phyloP scores from a whole-genome alignment of 1,140 invertebrate species.

The Chymomyza costata region DNA sequence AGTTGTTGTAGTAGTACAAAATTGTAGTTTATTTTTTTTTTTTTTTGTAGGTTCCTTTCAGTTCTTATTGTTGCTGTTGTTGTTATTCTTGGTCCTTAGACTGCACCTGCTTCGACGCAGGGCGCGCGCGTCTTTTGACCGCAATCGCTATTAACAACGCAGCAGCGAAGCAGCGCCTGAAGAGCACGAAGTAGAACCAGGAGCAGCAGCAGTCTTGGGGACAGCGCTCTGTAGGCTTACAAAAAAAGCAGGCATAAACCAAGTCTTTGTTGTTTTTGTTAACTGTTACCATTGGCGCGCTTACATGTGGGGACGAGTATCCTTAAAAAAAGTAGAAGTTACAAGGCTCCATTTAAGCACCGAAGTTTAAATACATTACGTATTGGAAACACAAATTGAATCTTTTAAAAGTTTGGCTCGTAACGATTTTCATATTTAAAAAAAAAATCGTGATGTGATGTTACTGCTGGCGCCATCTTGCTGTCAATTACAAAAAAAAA shows the following conservation, averaged over 20 bases:
- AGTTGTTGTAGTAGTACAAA: slow-evolving; percentile 11
- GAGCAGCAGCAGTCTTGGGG: too few species aligned
- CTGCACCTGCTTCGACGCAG: slow-evolving; percentile 35
- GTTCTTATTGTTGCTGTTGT: slow-evolving; percentile 15
- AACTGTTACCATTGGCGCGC: neutral
- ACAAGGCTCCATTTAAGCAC: neutral
- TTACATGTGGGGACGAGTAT: too few species aligned
- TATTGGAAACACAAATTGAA: too few species aligned
- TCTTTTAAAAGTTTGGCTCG: too few species aligned
- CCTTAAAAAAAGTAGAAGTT: too few species aligned
- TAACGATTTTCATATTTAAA: too few species aligned
- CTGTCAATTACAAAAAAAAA: too few species aligned
- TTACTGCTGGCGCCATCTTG: too few species aligned
- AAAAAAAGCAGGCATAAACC: neutral
- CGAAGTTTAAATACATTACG: too few species aligned
- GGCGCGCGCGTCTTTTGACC: slow-evolving; percentile 66
- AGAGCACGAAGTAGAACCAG: slow-evolving; percentile 18
- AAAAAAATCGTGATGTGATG: too few species aligned
- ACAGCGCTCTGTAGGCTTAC: too few species aligned
- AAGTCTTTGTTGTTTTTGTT: slow-evolving; percentile 3
- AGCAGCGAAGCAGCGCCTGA: slow-evolving; percentile 2
- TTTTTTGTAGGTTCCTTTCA: slow-evolving; percentile 10
- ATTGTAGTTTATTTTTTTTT: slow-evolving; percentile 17
- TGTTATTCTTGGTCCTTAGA: slow-evolving; percentile 6
- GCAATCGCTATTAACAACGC: slow-evolving; percentile 49